Evolutionary conservation across 2,888 invertebrate genomes (phyloP).

Genomic region (Drosophila putrida): DNA sequence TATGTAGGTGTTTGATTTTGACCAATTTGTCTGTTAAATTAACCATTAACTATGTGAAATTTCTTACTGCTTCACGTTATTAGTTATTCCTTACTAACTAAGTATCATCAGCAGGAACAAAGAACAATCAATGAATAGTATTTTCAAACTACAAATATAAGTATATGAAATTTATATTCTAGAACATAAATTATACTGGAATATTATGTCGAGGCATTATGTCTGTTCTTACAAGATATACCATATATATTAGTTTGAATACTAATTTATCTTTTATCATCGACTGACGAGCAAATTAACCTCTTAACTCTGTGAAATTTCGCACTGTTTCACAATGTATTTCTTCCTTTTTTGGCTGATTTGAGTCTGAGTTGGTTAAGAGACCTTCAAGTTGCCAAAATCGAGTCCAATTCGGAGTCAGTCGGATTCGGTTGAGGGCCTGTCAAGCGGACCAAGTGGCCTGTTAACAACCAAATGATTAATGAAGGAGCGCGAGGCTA

Average conservation of each 20-base stretch:
- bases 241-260: too few relatives aligned
- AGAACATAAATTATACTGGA: background rate
- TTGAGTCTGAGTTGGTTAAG: constrained; percentile 36
- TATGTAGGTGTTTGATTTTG: too few relatives aligned
- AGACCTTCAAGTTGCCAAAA: constrained; percentile 51
- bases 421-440: constrained; percentile 37
- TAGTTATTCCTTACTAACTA: constrained; percentile 8
- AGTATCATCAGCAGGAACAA: constrained; percentile 16
- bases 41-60: constrained; percentile 3
- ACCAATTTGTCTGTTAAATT: background rate
- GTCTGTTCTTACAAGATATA: too few relatives aligned
- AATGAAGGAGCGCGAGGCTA: constrained; percentile 69
- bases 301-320: constrained; percentile 6
- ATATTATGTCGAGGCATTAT: background rate
- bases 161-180: too few relatives aligned
- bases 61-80: constrained; percentile 8
- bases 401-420: constrained; percentile 28
- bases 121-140: too few relatives aligned
- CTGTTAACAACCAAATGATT: constrained; percentile 78
- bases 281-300: background rate
- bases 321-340: constrained; percentile 10
- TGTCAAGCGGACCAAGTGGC: constrained; percentile 71
- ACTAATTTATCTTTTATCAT: background rate
- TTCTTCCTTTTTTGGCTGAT: constrained; percentile 27
- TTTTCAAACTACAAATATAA: too few relatives aligned